phyloP scores from a whole-genome alignment of 23 tunicate genomes.

The Diplosoma virens region DNA sequence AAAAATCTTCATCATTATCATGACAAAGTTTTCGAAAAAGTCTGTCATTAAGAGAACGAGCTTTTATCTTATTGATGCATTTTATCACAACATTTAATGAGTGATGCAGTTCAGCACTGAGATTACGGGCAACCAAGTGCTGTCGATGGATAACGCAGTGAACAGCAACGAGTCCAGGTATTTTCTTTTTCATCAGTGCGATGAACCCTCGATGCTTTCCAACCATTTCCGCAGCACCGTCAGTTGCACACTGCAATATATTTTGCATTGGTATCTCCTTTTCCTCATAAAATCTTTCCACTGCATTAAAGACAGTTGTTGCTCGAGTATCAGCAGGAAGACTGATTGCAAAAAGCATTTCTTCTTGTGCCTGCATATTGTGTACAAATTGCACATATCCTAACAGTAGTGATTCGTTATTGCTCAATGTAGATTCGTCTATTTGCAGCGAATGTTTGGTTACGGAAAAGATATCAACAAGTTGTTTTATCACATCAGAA shows the following conservation, averaged over 20 bases:
- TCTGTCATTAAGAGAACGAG: slow-evolving; percentile 42
- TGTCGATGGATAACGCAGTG: slow-evolving; percentile 48
- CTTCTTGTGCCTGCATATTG: slow-evolving; percentile 41
- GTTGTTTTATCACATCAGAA: no score
- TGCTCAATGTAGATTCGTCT: no score
- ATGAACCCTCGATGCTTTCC: slow-evolving; percentile 30
- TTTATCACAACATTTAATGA: slow-evolving; percentile 32
- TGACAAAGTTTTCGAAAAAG: slow-evolving; percentile 42
- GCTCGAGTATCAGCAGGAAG: slow-evolving; percentile 56
- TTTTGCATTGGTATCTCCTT: slow-evolving; percentile 42
- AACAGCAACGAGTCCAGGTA: slow-evolving; percentile 20
- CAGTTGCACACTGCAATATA: slow-evolving; percentile 56
- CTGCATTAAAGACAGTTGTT: slow-evolving; percentile 50
- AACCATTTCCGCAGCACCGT: slow-evolving; percentile 60
- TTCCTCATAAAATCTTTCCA: slow-evolving; percentile 29
- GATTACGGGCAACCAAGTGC: slow-evolving; percentile 27
- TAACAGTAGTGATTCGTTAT: slow-evolving; percentile 15
- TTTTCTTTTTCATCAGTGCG: slow-evolving; percentile 6
- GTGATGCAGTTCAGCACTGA: slow-evolving; percentile 30
- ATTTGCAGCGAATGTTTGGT: no score
- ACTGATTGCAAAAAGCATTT: slow-evolving; percentile 47
- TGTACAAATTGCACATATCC: no score
- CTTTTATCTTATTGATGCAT: slow-evolving; percentile 44
- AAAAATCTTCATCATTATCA: slow-evolving; percentile 47
- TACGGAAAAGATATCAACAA: neutral